Evolutionary conservation across 2,797 vertebrate genomes (phyloP), one percentile per base, ranked within the genome.

Genomic region (Carcharodon carcharias): DNA sequence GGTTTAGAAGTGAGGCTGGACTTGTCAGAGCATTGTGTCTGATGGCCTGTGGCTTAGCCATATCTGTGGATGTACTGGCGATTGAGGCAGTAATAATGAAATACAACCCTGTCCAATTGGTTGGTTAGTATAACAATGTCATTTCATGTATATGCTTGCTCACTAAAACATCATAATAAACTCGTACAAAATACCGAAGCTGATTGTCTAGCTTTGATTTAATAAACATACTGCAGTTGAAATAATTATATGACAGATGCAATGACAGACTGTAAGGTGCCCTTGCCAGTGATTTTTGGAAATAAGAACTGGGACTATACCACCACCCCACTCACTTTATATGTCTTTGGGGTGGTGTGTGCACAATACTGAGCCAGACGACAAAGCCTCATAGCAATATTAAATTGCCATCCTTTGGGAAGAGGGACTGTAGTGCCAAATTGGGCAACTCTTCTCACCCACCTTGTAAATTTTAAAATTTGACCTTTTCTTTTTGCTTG

Each of bases 71-170:
- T 35, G 26, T 95, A 58, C 54, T 77, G 50, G 14, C 77, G 16
- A 50, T n/a, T 95, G 69, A 95, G 50, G 45, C 69, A 77, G 94
- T 50, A 95, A n/a, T 77, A 95, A 95, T 77, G 26, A 77, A 77
- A 77, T 23, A 14, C 26, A 95, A 28, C 16, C 23, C 45, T 73
- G 94, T 16, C 6, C 5, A 16, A 77, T 50, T 95, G 67, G 28
- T 95, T 95, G 67, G 28, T 95, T 54, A n/a, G 28, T 95, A 56
- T 77, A 95, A 95, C 69, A 95, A 77, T 95, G 69, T 95, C 26
- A 77, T 73, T 95, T 8, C 50, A n/a, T 77, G 23, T 77, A n/a
- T 8, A 14, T 73, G 56, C 45, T 50, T 87, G 50, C 56, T 95
- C 91, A 93, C 21, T 40, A 45, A 77, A 77, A 77, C 58, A 6